Conservation (phyloP, 2,888 invertebrate species). For the Cantharis nigra region DNA sequence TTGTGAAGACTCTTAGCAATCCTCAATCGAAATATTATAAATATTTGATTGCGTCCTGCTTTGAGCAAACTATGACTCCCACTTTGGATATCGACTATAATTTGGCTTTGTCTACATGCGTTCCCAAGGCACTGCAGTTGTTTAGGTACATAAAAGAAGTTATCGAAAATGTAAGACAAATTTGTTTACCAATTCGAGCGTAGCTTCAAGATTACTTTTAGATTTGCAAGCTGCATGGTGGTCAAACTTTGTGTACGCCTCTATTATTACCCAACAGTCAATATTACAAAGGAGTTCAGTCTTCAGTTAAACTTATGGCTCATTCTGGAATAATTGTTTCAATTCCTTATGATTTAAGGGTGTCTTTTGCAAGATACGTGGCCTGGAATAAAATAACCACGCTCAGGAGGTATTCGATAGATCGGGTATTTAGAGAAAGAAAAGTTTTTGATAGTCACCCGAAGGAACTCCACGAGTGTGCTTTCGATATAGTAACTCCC, state of each 20-base stretch:
- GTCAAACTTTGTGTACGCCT: conserved; percentile 77
- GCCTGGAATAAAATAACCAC: conserved; percentile 78
- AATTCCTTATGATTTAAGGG: conserved; percentile 82
- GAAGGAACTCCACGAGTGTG: conserved; percentile 85
- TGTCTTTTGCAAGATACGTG: conserved; percentile 80
- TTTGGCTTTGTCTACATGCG: conserved; percentile 59
- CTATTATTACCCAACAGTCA: conserved; percentile 76
- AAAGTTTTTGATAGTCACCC: conserved; percentile 84
- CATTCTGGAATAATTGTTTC: conserved; percentile 83
- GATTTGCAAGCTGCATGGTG: conserved; percentile 80
- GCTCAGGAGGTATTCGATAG: conserved; percentile 84
- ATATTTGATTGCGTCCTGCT: conserved; percentile 66
- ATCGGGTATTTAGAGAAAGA: conserved; percentile 83
- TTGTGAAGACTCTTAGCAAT: conserved; percentile 80
- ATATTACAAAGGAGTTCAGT: conserved; percentile 63
- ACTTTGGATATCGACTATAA: conserved; percentile 83
- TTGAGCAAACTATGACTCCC: conserved; percentile 57
- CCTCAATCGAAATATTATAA: conserved; percentile 80
- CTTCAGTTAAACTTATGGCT: conserved; percentile 82
- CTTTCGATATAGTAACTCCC: conserved; percentile 90
- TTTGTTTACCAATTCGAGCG: background rate
- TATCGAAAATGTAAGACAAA: conserved; percentile 47
- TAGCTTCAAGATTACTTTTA: conserved; percentile 16
- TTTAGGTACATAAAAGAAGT: conserved; percentile 53
- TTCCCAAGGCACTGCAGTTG: conserved; percentile 53